A percentile compares a stretch with the other conserved stretches of the same genome.
phyloP scores from a whole-genome alignment of 2,888 invertebrate genomes.

The Frankliniella fusca region DNA sequence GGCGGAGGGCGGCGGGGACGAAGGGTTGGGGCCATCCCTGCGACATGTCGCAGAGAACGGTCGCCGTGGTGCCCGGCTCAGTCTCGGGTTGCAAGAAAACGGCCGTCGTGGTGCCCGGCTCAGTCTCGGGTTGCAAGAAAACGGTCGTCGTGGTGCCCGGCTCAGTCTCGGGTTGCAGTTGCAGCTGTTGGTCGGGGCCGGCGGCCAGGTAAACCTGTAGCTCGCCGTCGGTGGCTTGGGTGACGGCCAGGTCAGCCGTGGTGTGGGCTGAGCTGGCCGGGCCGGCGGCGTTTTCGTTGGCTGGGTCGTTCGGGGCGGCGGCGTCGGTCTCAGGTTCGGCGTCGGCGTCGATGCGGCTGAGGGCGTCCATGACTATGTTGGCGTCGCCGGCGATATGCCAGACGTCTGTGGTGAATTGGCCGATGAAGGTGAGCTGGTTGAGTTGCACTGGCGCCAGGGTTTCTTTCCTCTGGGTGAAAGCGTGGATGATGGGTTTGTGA shows the following conservation, averaged over 20 bases:
- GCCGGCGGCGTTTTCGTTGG: background rate
- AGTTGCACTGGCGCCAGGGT: background rate
- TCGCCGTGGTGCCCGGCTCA: conserved; percentile 7
- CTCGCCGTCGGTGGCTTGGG: conserved; percentile 30
- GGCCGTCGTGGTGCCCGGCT: too few relatives aligned
- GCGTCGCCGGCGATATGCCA: conserved; percentile 2
- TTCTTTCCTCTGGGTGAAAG: background rate
- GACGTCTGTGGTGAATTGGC: conserved; percentile 28
- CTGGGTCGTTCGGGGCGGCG: background rate
- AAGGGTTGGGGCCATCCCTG: conserved; percentile 33
- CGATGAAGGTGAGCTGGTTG: conserved; percentile 25
- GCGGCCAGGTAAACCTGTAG: conserved; percentile 3
- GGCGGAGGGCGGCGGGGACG: conserved; percentile 33
- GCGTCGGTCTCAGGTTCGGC: background rate
- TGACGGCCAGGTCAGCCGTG: background rate
- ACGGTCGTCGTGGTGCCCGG: too few relatives aligned
- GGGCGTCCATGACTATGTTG: conserved; percentile 28
- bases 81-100: too few relatives aligned
- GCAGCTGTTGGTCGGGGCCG: background rate
- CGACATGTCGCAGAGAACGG: conserved; percentile 31
- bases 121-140: too few relatives aligned
- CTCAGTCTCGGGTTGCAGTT: too few relatives aligned
- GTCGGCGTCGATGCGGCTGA: conserved; percentile 6
- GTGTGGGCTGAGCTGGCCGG: background rate
- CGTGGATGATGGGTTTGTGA: conserved; percentile 17